Evolutionary conservation across 2,797 vertebrate species (phyloP).

Genomic region (Ptychobarbus kaznakovi): DNA sequence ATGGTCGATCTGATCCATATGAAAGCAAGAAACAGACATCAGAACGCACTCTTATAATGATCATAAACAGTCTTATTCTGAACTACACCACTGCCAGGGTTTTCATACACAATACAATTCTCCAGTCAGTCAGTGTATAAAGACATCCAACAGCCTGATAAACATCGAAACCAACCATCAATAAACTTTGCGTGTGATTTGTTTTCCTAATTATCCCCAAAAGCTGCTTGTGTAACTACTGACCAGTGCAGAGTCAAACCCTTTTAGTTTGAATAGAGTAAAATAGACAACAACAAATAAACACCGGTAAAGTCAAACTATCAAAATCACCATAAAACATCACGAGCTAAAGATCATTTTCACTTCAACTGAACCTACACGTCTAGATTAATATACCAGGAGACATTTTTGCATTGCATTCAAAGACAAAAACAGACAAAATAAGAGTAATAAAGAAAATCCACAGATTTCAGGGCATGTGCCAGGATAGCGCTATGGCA

Average conservation of each 20-base stretch:
- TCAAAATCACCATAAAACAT: neutral
- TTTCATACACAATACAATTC: neutral
- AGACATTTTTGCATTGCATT: neutral
- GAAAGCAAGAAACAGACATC: constrained; percentile 5
- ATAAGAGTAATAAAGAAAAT: neutral
- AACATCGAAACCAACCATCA: constrained; percentile 6
- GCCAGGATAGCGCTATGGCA: neutral
- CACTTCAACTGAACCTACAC: neutral
- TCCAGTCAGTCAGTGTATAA: neutral
- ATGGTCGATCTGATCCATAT: neutral
- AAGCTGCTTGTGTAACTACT: constrained; percentile 1
- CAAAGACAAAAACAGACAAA: neutral
- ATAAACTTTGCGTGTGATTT: neutral
- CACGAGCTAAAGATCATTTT: neutral
- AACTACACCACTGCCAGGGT: neutral
- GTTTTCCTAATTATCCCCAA: neutral
- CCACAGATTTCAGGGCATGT: neutral
- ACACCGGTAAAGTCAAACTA: neutral
- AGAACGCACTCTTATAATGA: neutral
- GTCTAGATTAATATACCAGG: neutral
- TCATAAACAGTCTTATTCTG: neutral
- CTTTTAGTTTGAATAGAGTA: neutral
- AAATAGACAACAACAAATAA: neutral
- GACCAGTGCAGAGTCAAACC: constrained; percentile 2
- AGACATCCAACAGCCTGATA: constrained; percentile 7